Evolutionary conservation across 2,797 vertebrate genomes (phyloP).

Genomic region (Geotrypetes seraphini): DNA sequence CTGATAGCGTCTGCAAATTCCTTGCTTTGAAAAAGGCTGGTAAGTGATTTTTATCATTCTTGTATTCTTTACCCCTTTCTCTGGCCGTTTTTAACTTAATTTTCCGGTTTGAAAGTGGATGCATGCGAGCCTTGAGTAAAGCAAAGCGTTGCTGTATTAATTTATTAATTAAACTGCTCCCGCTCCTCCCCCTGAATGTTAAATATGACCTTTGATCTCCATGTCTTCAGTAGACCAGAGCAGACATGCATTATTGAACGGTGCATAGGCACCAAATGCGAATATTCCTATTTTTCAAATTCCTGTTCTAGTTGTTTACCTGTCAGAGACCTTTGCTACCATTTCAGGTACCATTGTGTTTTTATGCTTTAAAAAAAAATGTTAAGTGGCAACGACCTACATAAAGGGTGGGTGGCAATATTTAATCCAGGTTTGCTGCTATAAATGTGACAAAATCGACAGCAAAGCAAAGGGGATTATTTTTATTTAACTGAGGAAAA

Average conservation of each 20-base stretch:
- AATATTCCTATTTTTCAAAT: constrained; percentile 24
- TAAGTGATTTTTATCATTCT: constrained; percentile 74
- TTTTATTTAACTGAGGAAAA: constrained; percentile 39
- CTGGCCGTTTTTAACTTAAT: constrained; percentile 1
- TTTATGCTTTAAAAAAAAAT: constrained; percentile 73
- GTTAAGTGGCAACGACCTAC: constrained; percentile 85
- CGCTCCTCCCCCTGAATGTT: constrained; percentile 60
- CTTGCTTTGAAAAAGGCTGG: constrained; percentile 71
- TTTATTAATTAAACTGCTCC: constrained; percentile 68
- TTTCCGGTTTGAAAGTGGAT: constrained; percentile 49
- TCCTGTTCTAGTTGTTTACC: background rate
- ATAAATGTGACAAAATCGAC: constrained; percentile 33
- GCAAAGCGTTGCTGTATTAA: constrained; percentile 57
- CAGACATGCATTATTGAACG: constrained; percentile 47
- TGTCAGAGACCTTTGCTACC: constrained; percentile 28
- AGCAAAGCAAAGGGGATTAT: constrained; percentile 26
- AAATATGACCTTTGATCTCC: constrained; percentile 85
- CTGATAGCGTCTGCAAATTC: constrained; percentile 77
- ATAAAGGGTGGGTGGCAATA: constrained; percentile 65
- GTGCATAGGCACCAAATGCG: constrained; percentile 36
- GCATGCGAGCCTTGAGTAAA: constrained; percentile 55
- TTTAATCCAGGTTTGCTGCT: constrained; percentile 43
- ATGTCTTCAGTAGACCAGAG: constrained; percentile 61
- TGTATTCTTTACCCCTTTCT: constrained; percentile 29
- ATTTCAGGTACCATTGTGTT: constrained; percentile 74